A percentile compares a stretch with the other conserved stretches of the same genome.
Evolutionary conservation across 2,888 invertebrate species (phyloP).

Genomic region (Acrobasis consociella): DNA sequence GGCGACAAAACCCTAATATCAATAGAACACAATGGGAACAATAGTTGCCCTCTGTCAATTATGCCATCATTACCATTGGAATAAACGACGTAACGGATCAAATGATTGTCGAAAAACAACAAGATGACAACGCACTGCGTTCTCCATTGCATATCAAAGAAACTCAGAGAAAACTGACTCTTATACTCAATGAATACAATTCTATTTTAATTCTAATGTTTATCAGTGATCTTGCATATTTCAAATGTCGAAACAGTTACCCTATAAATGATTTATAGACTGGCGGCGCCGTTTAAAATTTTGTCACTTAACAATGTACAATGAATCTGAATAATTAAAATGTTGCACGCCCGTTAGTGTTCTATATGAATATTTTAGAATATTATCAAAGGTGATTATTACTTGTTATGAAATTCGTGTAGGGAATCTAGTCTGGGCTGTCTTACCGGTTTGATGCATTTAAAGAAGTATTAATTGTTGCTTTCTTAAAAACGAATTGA

Average conservation of each 20-base stretch:
- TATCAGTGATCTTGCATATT: conserved; percentile 64
- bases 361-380: conserved; percentile 43
- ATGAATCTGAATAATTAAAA: conserved; percentile 62
- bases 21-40: conserved; percentile 79
- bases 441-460: conserved; percentile 27
- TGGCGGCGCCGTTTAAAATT: conserved; percentile 61
- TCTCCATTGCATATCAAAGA: conserved; percentile 37
- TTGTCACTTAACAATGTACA: conserved; percentile 67
- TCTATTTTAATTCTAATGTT: conserved; percentile 36
- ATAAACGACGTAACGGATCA: conserved; percentile 78
- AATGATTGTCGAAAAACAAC: conserved; percentile 73
- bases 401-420: conserved; percentile 35
- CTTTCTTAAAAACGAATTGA: conserved; percentile 2
- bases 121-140: conserved; percentile 63
- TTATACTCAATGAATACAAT: conserved; percentile 51
- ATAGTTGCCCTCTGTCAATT: conserved; percentile 81
- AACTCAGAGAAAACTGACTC: conserved; percentile 51
- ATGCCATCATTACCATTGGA: conserved; percentile 81
- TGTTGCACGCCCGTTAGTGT: conserved; percentile 46
- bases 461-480: conserved; percentile 1
- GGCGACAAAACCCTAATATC: conserved; percentile 80
- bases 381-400: conserved; percentile 40
- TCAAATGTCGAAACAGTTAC: conserved; percentile 62
- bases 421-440: conserved; percentile 34
- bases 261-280: conserved; percentile 75